Evolutionary conservation across 2,888 invertebrate species (phyloP).

Genomic region (Yponomeuta cagnagella): DNA sequence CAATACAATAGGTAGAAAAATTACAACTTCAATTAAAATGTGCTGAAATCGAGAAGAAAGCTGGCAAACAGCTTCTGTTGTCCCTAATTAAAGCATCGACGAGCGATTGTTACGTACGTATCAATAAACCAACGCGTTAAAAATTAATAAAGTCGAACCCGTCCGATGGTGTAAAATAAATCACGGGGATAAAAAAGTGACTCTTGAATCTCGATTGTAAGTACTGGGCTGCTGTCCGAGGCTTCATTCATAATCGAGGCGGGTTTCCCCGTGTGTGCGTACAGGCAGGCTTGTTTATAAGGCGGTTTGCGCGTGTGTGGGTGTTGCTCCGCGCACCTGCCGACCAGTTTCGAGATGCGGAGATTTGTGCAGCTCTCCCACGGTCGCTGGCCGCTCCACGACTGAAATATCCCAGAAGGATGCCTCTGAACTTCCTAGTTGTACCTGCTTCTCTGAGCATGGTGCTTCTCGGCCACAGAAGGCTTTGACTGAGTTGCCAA

Average conservation of each 20-base stretch:
- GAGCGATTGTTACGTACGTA: not conserved
- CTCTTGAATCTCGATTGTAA: slow-evolving; percentile 39
- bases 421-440: not conserved
- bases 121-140: not conserved
- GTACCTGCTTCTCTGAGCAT: no score
- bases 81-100: not conserved
- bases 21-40: not conserved
- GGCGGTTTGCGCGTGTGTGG: slow-evolving; percentile 27
- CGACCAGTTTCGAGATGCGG: slow-evolving; percentile 75
- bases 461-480: no score
- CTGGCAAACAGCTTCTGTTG: not conserved
- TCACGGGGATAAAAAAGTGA: slow-evolving; percentile 58
- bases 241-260: slow-evolving; percentile 68
- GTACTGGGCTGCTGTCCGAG: slow-evolving; percentile 35
- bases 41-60: not conserved
- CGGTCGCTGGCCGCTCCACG: slow-evolving; percentile 65
- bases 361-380: slow-evolving; percentile 75
- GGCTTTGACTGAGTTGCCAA: no score
- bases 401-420: slow-evolving; percentile 17
- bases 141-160: slow-evolving; percentile 6
- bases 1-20: no score
- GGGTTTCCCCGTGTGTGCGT: slow-evolving; percentile 28
- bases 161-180: slow-evolving; percentile 50
- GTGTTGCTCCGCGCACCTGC: slow-evolving; percentile 57
- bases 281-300: slow-evolving; percentile 32